Evolutionary conservation across 2,113 vertebrate genomes (phyloP), one percentile per base, ranked within the genome.

Genomic region (Cyanocitta stelleri): DNA sequence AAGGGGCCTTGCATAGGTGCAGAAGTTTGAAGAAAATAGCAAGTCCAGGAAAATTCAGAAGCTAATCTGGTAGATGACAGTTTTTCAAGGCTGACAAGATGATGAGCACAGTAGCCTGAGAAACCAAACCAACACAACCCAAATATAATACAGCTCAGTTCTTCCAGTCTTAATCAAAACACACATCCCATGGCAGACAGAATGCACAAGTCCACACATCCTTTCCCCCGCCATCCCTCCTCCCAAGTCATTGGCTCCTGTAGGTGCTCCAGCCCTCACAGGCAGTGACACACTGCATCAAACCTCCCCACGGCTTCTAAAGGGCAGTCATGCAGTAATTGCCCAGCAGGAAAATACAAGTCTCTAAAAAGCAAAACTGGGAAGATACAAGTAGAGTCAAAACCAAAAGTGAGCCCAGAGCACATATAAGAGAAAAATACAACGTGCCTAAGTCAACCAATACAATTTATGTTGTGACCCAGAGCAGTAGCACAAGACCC

Each of bases 401-500:
- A 67, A 52, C 56, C 44, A 89, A 73, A 94, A 95, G 66, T 16
- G 82, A 94, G 66, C 33, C 69, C 35, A 88, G 71, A 83, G 44
- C 59, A 79, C 7, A 76, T 7, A n/a, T 0, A 41, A 11, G 32
- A 43, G 44, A 55, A 92, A 85, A 92, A 81, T 2, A 49, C 62
- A 86, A 49, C 66, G 68, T 37, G 39, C 21, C 41, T n/a, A 44
- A 91, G 54, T 75, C 73, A 76, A 37, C 39, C 81, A 58, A 6
- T 41, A 62, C 95, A 92, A 97, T 97, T 97, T 96, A 96, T 88
- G 48, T 71, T 76, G 62, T 23, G 44, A 81, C 52, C 52, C 51
- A 72, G 88, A 90, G 66, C 66, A 81, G 54, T 26, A 75, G 87
- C 56, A 86, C 90, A 90, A 69, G 58, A 63, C 55, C 56, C 27